Evolutionary conservation across 1,140 invertebrate genomes (phyloP), one percentile per base, ranked within the genome.

Genomic region (Aricia agestis): DNA sequence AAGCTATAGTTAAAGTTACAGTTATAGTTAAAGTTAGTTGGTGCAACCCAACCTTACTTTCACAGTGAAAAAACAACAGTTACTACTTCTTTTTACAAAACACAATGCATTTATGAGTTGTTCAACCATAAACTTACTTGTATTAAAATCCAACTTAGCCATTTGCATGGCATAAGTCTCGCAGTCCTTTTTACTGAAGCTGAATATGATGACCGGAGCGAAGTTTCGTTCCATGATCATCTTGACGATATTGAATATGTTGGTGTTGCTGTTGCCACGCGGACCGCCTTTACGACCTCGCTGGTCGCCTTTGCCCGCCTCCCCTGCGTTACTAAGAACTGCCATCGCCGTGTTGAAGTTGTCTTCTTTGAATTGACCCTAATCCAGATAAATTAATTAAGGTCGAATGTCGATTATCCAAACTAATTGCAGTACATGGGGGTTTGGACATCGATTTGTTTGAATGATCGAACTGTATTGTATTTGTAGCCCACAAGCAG

Each of bases 201-300:
- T 99, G 92, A 99, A 99, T 68, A 99, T 97, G 79, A 99, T 99
- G 17, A 99, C 98, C 0, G 99, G 99, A 0, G 98, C 97, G 92
- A 99, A 98, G 86, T 98, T 98, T 63, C 97, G 92, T 85, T 99
- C 98, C 97, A 99, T 99, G 31, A 99, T 98, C 96, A 99, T 99
- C 91, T 99, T 98, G 5, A 99, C 96, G 70, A 99, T 98, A 92
- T 99, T 99, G 79, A 98, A 98, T 77, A 98, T 99, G 80, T 98
- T 98, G 0, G 97, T 95, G 83, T 95, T 93, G 31, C 94, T 95
- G 32, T 94, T 94, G 41, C 93, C 94, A 58, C 90, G 94, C 69
- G 94, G 95, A 1, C 95, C 96, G 4, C 95, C 94, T 81, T 94
- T 95, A 0, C 95, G 93, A 1, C 96, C 96, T 72, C 94, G 94